Conservation (phyloP, 2,888 invertebrate species). For the Leucophenga montana region DNA sequence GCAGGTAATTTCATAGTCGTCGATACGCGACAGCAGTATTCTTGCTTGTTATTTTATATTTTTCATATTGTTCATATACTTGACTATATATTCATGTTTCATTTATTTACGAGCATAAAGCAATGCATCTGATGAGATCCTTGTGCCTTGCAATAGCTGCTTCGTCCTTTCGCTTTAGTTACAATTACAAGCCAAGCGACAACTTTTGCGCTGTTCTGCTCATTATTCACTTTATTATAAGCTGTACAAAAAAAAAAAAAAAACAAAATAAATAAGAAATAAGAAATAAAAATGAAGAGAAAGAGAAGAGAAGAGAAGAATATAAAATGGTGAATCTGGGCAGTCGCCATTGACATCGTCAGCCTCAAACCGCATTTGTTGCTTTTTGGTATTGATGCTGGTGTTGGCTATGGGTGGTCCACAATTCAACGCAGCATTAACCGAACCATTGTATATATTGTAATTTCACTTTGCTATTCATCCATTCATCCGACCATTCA, state of each 20-base stretch:
- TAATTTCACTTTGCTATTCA: constrained; percentile 60
- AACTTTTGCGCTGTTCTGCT: constrained; percentile 7
- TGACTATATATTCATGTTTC: not conserved
- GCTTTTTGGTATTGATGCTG: no score
- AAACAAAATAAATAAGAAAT: no score
- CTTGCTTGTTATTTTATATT: not conserved
- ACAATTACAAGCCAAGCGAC: constrained; percentile 13
- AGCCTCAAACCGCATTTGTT: not conserved
- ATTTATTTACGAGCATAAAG: not conserved
- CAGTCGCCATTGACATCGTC: not conserved
- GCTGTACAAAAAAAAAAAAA: not conserved
- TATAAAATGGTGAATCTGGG: no score
- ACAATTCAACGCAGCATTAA: constrained; percentile 18
- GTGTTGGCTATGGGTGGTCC: not conserved
- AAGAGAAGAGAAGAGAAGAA: no score
- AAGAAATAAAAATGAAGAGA: no score
- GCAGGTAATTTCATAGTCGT: not conserved
- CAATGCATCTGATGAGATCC: not conserved
- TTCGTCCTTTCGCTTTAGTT: not conserved
- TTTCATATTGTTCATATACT: not conserved
- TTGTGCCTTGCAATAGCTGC: not conserved
- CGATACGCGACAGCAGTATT: not conserved
- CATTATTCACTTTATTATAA: constrained; percentile 22
- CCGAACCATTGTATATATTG: constrained; percentile 40
- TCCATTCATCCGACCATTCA: constrained; percentile 27